Conservation (phyloP, 2,797 vertebrate genomes). For the Paratrypauchen microcephalus region DNA sequence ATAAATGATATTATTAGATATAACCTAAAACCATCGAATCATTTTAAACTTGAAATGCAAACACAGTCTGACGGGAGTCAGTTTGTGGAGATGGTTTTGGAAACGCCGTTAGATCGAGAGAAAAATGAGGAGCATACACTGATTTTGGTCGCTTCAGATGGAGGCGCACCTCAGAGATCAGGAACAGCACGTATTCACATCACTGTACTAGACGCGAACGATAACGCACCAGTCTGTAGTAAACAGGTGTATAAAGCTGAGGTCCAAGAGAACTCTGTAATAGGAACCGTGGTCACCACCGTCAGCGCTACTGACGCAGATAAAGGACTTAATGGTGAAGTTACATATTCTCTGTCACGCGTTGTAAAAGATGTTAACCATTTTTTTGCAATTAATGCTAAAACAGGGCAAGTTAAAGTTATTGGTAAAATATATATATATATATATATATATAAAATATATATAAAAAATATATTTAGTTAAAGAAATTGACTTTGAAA, state of each 20-base stretch:
- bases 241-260: conserved; percentile 59
- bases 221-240: conserved; percentile 68
- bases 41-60: conserved; percentile 59
- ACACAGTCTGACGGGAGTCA: conserved; percentile 50
- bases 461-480: not conserved
- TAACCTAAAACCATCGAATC: conserved; percentile 46
- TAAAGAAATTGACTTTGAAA: conserved; percentile 36
- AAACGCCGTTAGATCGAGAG: conserved; percentile 64
- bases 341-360: too few relatives aligned
- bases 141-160: conserved; percentile 60
- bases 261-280: conserved; percentile 51
- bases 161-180: conserved; percentile 61
- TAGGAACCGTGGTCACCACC: conserved; percentile 43
- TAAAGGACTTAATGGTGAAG: conserved; percentile 43
- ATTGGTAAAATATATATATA: too few relatives aligned
- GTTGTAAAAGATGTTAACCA: too few relatives aligned
- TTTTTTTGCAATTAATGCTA: too few relatives aligned
- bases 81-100: conserved; percentile 68
- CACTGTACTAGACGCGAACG: conserved; percentile 60
- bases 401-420: too few relatives aligned
- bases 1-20: conserved; percentile 64
- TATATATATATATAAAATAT: too few relatives aligned
- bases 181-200: conserved; percentile 64
- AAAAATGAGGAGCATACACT: conserved; percentile 43
- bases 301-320: conserved; percentile 69